Conservation (phyloP, 2,113 vertebrate species). For the Myodes glareolus region DNA sequence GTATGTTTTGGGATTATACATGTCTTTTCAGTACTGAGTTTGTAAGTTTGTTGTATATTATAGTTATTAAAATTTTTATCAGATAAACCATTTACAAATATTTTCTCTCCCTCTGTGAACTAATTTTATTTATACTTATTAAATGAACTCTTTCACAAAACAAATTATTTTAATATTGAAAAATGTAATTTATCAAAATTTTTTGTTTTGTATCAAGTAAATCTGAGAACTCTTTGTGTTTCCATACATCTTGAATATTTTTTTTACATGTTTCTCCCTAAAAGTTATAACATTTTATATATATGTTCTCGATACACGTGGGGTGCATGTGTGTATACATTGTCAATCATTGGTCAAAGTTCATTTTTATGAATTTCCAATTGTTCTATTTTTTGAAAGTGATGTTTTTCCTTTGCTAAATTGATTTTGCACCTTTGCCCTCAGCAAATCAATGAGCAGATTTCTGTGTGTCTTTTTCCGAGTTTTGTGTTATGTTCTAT, state of each 20-base stretch:
- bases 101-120: background rate
- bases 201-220: background rate
- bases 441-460: background rate
- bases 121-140: background rate
- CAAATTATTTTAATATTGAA: background rate
- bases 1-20: background rate
- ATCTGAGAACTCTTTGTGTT: background rate
- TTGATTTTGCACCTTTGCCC: slow-evolving; percentile 38
- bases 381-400: slow-evolving; percentile 42
- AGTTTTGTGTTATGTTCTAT: slow-evolving; percentile 24
- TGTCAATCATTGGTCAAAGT: background rate
- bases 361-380: slow-evolving; percentile 5
- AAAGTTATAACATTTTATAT: background rate
- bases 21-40: background rate
- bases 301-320: background rate
- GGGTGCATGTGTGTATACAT: background rate
- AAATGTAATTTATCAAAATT: background rate
- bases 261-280: background rate
- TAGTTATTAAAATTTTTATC: background rate
- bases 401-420: background rate
- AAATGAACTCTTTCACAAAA: background rate
- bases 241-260: background rate
- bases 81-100: background rate
- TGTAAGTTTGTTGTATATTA: background rate
- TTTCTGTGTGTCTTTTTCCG: slow-evolving; percentile 29